Base-by-base conservation (phyloP, 2,888 invertebrate species). In the Lacanobia oleracea region DNA sequence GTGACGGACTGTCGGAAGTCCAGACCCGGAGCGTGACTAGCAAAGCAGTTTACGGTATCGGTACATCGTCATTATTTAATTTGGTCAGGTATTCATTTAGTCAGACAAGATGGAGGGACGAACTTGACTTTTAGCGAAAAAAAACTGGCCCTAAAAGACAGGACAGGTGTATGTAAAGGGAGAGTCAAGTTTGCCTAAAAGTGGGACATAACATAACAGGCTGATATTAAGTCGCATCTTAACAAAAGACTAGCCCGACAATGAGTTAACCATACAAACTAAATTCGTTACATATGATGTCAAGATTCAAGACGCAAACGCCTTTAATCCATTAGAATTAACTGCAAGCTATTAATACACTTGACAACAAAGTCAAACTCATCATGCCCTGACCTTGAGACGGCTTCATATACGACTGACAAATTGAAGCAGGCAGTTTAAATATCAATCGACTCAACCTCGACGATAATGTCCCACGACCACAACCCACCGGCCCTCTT, bases 321-420 rank as follows among this genome's bases (percentile, higher is more conserved):
- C 23, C n/a, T 45, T 21, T 48, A 66, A 78, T 75, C 70, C 69
- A 56, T 48, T 40, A 54, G 40, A 53, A 73, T 53, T 57, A 33
- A 54, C n/a, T 43, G 10, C 51, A 57, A 65, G 21, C 75, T 65
- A 68, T 73, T 78, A 67, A 79, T 67, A 62, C n/a, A 74, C 45
- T 57, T 72, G 62, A 63, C 53, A 61, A 63, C 59, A 80, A 64
- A 80, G 75, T 70, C 75, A 71, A 75, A 75, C 51, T 67, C 66
- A 75, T 80, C 76, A 66, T 6, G 71, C 14, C 12, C n/a, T 60
- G 76, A 64, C 81, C 79, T 80, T 16, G 81, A 79, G 63, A 67
- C 81, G 54, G 27, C 53, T 53, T 75, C 61, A 27, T 62, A 27
- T 62, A 56, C 33, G 43, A 48, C 54, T 67, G 71, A 75, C 76